Evolutionary conservation across 1,140 invertebrate genomes (phyloP), one percentile per base, ranked within the genome.

Genomic region (Tetraneura akinire): DNA sequence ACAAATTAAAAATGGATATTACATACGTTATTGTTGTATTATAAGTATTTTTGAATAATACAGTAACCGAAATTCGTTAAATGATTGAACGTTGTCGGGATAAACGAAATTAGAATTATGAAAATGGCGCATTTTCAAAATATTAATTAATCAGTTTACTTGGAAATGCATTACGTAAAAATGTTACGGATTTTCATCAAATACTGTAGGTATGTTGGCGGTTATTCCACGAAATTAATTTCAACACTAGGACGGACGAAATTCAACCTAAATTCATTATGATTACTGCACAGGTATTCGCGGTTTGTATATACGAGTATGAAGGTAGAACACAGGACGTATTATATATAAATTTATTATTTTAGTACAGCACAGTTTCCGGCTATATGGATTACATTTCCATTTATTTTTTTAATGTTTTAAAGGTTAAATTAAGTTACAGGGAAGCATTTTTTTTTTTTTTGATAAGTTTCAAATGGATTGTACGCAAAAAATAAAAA

Each of bases 361-460:
- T 78, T 78, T 55, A 78, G 62, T 78, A 78, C 42, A 29, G 16
- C 55, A 18, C 55, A 21, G 37, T 78, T 60, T 78, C 42, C 23
- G 37, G 21, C 21, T 47, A 23, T 45, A 23, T 45, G 55, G 55
- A 21, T 62, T 60, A 47, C 51, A 53, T 57, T 55, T 47, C 29
- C 13, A 13, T 53, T 53, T n/a, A n/a, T 9, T 42, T 21, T 74
- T 74, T 42, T 9, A 29, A 8, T 78, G 23, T 78, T 62, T 13
- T 14, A 60, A 78, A 78, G 74, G 55, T 47, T 78, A 76, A 76
- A 55, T 76, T 76, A 78, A 78, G 74, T 60, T 62, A 78, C 37
- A 42, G 55, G 13, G 23, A 26, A 11, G 14, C 14, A 42, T 21
- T 78, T 62, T 76, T 57, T 57, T 21, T 78, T 62, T 76, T 57